Conservation (phyloP, 2,888 invertebrate genomes). For the Hydriomena furcata region DNA sequence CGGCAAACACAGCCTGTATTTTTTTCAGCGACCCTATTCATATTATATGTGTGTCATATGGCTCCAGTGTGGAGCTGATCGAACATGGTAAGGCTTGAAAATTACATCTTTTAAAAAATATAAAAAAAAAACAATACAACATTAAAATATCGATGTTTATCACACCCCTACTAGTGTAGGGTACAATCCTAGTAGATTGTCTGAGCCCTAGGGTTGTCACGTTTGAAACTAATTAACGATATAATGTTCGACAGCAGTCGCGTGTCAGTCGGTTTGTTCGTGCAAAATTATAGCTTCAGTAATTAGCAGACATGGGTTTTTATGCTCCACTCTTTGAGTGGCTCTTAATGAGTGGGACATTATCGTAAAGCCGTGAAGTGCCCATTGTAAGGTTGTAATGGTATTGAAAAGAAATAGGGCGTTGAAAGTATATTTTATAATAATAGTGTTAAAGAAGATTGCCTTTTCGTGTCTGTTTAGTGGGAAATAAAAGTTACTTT, state of each 20-base stretch:
- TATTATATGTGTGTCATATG: too few relatives aligned
- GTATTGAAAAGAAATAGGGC: constrained; percentile 23
- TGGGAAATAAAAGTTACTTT: neutral
- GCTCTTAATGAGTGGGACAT: constrained; percentile 38
- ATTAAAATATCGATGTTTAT: neutral
- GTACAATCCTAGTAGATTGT: too few relatives aligned
- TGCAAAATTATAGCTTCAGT: constrained; percentile 41
- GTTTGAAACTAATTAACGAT: constrained; percentile 39
- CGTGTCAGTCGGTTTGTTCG: constrained; percentile 34
- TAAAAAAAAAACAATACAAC: too few relatives aligned
- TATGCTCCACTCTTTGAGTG: constrained; percentile 46
- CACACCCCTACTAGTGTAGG: constrained; percentile 21
- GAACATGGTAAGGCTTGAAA: too few relatives aligned
- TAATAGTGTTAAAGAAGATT: neutral
- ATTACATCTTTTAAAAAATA: too few relatives aligned
- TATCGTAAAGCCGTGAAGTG: constrained; percentile 27
- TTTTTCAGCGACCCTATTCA: too few relatives aligned
- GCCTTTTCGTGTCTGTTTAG: neutral
- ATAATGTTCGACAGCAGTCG: constrained; percentile 40
- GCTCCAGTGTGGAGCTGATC: too few relatives aligned
- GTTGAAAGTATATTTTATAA: constrained; percentile 1
- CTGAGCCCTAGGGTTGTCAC: constrained; percentile 16
- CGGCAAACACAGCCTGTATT: too few relatives aligned
- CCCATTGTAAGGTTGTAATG: constrained; percentile 22
- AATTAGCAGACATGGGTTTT: constrained; percentile 51